Base-by-base conservation (phyloP, 2,888 invertebrate genomes). In the Ganaspis brasiliensis region DNA sequence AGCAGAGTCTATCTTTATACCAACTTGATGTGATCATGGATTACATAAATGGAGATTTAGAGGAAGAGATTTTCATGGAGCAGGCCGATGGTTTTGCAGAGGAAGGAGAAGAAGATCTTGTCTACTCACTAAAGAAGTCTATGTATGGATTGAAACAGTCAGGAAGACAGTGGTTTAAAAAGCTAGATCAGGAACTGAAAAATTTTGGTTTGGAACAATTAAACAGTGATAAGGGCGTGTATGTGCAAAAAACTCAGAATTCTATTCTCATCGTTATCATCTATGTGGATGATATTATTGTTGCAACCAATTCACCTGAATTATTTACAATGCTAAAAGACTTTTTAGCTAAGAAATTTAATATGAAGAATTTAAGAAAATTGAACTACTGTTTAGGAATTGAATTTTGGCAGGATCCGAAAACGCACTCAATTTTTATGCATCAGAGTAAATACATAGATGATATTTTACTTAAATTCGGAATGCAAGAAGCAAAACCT, bases 261-360 rank as follows among this genome's bases (percentile, higher is more conserved):
- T 74, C 81, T 21, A 55, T 77, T 45, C 55, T 76, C 26, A 81
- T 76, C 9, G 57, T 83, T 21, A 59, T 77, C 8, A 78, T 83
- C 10, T 85, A 83, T 72, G 85, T 87, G 8, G 84, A 85, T 49
- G 86, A 86, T 72, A 82, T 31, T 83, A 57, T 86, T 9, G 75
- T 84, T 45, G 78, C 75, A 24, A 82, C 80, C 14, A 76, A 73
- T 21, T 57, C 77, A 73, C 24, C 59, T 45, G 52, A 74, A 40
- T 74, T 26, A 9, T 72, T 80, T 24, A 67, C 73, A 9, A 40
- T 73, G 45, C 35, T 84, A 9, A 72, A 78, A 59, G 55, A 72
- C 14, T 24, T 59, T 37, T 59, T 82, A n/a, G 49, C 57, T 0
- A 49, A 78, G 31, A 31, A 31, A 31, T 31, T 31, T 6, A 31